These are phyloP conservation scores for Heliconius erato DNA, from an alignment of 2,888 invertebrate genomes.

Conservation along the genomic window DNA sequence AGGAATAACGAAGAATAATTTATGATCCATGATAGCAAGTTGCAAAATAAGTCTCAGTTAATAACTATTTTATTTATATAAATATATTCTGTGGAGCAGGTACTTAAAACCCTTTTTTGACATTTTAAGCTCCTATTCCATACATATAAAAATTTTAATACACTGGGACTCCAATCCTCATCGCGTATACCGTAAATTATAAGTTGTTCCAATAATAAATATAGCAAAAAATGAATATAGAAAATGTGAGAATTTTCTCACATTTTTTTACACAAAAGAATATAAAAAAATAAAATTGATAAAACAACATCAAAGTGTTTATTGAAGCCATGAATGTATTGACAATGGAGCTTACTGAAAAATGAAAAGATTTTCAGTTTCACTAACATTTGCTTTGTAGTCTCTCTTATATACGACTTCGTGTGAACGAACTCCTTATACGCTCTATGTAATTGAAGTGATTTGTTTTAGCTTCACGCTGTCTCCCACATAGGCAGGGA, in stretches of 20 bases:
- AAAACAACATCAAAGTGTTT: slow-evolving; percentile 13
- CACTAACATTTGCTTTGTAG: background rate
- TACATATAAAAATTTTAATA: too few species aligned
- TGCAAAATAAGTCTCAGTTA: background rate
- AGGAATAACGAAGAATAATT: background rate
- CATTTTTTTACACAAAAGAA: background rate
- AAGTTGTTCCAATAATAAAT: too few species aligned
- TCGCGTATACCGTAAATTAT: too few species aligned
- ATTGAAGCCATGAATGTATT: slow-evolving; percentile 7
- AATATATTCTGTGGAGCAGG: too few species aligned
- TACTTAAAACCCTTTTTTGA: too few species aligned
- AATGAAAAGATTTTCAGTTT: slow-evolving; percentile 13
- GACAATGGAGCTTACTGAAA: slow-evolving; percentile 16
- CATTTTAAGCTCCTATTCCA: too few species aligned
- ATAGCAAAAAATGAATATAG: too few species aligned
- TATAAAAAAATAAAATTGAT: background rate
- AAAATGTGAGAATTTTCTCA: background rate
- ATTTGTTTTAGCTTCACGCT: background rate
- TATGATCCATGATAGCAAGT: background rate
- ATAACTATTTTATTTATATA: too few species aligned
- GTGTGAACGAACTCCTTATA: background rate
- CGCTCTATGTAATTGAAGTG: background rate
- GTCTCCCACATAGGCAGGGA: background rate
- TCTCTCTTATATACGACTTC: background rate
- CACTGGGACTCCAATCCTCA: too few species aligned